phyloP scores from a whole-genome alignment of 2,888 invertebrate genomes.

The Drosophila quasianomalipes region DNA sequence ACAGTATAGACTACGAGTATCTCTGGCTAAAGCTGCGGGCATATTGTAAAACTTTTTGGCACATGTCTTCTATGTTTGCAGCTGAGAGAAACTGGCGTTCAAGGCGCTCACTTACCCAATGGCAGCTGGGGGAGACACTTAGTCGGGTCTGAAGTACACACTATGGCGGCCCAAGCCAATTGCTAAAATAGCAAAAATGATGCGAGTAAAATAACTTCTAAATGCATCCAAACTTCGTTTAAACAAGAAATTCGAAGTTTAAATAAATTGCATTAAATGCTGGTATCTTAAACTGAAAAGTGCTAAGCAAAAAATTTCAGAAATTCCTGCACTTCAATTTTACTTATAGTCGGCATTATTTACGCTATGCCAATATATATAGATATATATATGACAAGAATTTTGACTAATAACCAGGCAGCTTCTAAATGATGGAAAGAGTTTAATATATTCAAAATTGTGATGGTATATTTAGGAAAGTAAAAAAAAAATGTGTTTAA shows the following conservation, averaged over 20 bases:
- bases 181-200: slow-evolving; percentile 60
- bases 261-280: slow-evolving; percentile 35
- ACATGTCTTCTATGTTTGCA: slow-evolving; percentile 77
- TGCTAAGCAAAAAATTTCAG: not conserved
- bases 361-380: slow-evolving; percentile 1
- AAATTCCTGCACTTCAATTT: slow-evolving; percentile 5
- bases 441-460: slow-evolving; percentile 34
- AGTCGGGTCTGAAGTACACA: slow-evolving; percentile 44
- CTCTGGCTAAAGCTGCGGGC: slow-evolving; percentile 62
- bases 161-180: slow-evolving; percentile 45
- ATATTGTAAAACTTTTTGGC: slow-evolving; percentile 80
- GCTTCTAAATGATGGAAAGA: not conserved
- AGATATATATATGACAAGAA: slow-evolving; percentile 20
- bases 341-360: not conserved
- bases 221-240: slow-evolving; percentile 13
- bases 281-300: not conserved
- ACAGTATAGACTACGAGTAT: slow-evolving; percentile 7
- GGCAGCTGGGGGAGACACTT: slow-evolving; percentile 34
- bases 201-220: slow-evolving; percentile 29
- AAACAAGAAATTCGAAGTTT: slow-evolving; percentile 18
- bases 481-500: slow-evolving; percentile 38
- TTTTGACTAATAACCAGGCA: slow-evolving; percentile 21
- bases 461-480: slow-evolving; percentile 23
- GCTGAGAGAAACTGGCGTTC: slow-evolving; percentile 46
- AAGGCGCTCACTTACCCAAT: slow-evolving; percentile 45